Evolutionary conservation across 2,113 vertebrate species (phyloP), one percentile per base, ranked within the genome.

Genomic region (Excalfactoria chinensis): DNA sequence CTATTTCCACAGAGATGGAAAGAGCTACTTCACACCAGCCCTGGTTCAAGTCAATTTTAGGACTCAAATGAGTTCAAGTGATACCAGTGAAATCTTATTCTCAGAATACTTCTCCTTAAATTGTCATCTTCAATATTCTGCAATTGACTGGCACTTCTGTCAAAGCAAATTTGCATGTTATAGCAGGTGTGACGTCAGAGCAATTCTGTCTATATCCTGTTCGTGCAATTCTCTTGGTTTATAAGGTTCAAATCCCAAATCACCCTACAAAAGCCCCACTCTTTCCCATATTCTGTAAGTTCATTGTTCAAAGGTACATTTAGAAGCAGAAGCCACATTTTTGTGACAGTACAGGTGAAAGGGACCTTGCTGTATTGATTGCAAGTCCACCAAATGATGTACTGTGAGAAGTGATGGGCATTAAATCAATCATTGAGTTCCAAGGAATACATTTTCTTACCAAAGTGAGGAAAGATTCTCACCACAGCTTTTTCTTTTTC

Each of bases 321-420:
- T 90, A 96, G 90, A 95, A 95, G 46, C 26, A 92, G 88, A 70
- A 90, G 74, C 25, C 70, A 62, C 49, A 76, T 76, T 89, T 90
- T 66, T 55, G 35, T 89, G 90, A 92, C 67, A 89, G 64, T 68
- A 34, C 13, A 64, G 81, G 41, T 80, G 62, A 94, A 93, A 71
- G 30, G 23, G 48, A 56, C 2, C 2, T 59, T 76, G 77, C 63
- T 23, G 7, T 88, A 70, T 94, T 84, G 96, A 95, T 66, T 84
- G 76, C 49, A 84, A 91, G 78, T 87, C 70, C 64, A 72, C 84
- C 90, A 93, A 87, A 84, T 77, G 76, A 82, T 59, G 13, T 16
- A 59, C 76, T 63, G 4, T 84, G 84, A 93, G 75, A 7, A 73
- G 41, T 82, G 89, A 92, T 49, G 53, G 84, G 13, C 69, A 60